phyloP scores from a whole-genome alignment of 2,113 vertebrate genomes.

The Heterotis niloticus region DNA sequence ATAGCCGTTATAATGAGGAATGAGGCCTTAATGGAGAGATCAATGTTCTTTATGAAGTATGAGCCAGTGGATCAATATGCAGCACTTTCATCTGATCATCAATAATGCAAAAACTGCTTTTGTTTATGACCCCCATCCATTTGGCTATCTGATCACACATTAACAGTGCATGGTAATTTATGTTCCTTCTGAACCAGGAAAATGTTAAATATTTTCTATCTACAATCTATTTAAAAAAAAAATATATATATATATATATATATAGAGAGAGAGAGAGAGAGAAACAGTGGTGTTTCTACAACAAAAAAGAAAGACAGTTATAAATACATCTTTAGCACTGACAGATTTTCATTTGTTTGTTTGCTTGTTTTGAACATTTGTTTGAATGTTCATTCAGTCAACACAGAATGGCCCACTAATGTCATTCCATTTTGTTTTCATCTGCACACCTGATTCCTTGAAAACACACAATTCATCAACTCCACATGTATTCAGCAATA shows the following conservation, averaged over 20 bases:
- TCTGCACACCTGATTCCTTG: not conserved
- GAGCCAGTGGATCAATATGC: not conserved
- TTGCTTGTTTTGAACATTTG: no score
- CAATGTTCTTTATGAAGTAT: constrained; percentile 11
- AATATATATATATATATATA: no score
- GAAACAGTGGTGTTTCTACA: not conserved
- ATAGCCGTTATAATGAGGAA: not conserved
- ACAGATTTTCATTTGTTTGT: not conserved
- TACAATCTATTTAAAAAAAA: no score
- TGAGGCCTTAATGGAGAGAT: not conserved
- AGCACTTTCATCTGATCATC: constrained; percentile 8
- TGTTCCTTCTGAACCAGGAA: not conserved
- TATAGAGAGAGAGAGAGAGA: no score
- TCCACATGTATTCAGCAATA: not conserved
- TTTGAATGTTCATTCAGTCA: no score
- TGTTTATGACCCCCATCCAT: not conserved
- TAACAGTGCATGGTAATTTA: not conserved
- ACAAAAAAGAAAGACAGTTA: not conserved
- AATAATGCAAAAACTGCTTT: not conserved
- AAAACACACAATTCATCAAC: not conserved
- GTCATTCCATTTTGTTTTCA: not conserved
- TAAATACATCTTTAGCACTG: no score
- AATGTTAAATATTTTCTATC: no score
- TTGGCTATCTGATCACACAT: not conserved
- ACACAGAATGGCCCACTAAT: no score